Percentiles rank a stretch among this genome's conserved stretches.
Conservation (phyloP, 1,140 invertebrate genomes). For the Leucophenga varia region DNA sequence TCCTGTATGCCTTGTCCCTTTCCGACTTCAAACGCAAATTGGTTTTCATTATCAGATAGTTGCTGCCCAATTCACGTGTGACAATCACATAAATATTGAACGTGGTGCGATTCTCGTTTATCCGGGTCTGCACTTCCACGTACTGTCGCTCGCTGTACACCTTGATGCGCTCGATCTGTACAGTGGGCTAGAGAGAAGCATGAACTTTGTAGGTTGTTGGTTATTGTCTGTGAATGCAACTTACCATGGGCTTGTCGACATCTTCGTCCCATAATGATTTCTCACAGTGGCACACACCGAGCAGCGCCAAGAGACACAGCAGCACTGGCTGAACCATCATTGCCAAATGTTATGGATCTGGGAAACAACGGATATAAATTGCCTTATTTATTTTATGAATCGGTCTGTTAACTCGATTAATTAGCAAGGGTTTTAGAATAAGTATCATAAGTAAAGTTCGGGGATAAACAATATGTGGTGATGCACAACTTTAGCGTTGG, state of each 20-base stretch:
- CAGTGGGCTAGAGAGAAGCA: too few species aligned
- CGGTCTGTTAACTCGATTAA: too few species aligned
- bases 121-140: constrained; percentile 6
- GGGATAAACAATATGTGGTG: too few species aligned
- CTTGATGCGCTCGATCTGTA: constrained; percentile 18
- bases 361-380: too few species aligned
- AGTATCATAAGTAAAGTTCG: too few species aligned
- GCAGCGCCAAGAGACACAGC: neutral
- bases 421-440: too few species aligned
- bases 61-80: constrained; percentile 27
- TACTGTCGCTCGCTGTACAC: constrained; percentile 23
- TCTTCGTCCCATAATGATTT: neutral
- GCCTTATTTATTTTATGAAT: too few species aligned
- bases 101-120: constrained; percentile 13
- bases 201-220: too few species aligned
- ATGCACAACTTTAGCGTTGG: too few species aligned
- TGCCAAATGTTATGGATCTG: too few species aligned
- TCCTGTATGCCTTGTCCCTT: neutral
- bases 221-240: too few species aligned
- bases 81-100: constrained; percentile 24
- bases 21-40: constrained; percentile 12
- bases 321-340: neutral
- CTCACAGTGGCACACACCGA: neutral
- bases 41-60: constrained; percentile 31
- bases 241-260: neutral